Conservation (phyloP, 1,140 invertebrate genomes). For the Cyrtorhinus lividipennis region DNA sequence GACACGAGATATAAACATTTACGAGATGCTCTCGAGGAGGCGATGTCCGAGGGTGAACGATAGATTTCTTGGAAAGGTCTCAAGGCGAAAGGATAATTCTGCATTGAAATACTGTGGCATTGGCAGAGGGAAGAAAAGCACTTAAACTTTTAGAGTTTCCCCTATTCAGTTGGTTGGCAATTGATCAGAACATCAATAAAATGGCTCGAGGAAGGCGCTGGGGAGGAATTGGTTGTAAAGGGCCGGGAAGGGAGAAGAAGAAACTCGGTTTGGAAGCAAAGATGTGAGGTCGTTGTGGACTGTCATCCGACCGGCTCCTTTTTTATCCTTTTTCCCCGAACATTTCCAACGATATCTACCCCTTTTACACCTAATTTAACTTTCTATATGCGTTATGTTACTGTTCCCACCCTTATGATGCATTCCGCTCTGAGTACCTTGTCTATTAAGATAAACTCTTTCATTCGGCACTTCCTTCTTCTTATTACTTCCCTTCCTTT, state of each 20-base stretch:
- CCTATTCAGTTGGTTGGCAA: slow-evolving; percentile 11
- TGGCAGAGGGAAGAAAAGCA: slow-evolving; percentile 6
- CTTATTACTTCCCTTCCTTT: background rate
- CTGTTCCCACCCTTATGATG: background rate
- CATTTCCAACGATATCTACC: background rate
- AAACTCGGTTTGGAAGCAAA: background rate
- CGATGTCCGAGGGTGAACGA: too few species aligned
- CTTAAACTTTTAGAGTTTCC: slow-evolving; percentile 13
- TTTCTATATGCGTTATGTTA: slow-evolving; percentile 2
- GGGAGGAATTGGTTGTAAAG: background rate
- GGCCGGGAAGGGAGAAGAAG: background rate
- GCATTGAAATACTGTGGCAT: background rate
- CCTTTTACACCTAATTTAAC: slow-evolving; percentile 11
- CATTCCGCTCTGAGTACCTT: background rate
- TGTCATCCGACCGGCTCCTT: slow-evolving; percentile 7
- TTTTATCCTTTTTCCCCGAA: background rate
- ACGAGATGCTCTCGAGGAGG: too few species aligned
- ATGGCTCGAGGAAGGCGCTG: background rate
- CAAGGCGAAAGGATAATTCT: background rate
- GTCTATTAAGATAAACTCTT: background rate
- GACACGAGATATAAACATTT: too few species aligned
- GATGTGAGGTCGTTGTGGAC: background rate
- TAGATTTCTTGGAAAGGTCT: background rate
- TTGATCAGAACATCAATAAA: slow-evolving; percentile 14
- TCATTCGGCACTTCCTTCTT: background rate